Conservation (phyloP, 2,113 vertebrate genomes). For the Porphyrio hochstetteri region DNA sequence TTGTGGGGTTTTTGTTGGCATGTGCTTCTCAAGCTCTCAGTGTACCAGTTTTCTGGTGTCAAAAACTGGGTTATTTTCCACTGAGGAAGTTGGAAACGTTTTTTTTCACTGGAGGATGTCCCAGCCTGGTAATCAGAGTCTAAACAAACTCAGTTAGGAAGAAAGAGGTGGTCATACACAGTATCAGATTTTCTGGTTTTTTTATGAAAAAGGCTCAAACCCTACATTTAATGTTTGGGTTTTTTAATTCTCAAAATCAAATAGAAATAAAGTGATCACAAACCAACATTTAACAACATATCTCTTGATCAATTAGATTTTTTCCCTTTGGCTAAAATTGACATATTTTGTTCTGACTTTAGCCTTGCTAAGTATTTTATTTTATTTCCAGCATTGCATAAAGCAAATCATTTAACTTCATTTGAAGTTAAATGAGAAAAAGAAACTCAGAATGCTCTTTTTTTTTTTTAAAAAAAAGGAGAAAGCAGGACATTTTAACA, state of each 20-base stretch:
- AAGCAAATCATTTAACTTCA: constrained; percentile 38
- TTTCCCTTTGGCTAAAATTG: neutral
- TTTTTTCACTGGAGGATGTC: neutral
- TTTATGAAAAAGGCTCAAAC: neutral
- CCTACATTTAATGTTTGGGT: neutral
- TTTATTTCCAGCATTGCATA: constrained; percentile 10
- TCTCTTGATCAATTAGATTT: neutral
- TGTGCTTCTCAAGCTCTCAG: neutral
- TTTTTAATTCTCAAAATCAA: neutral
- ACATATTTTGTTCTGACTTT: neutral
- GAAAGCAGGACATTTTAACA: neutral
- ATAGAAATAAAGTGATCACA: constrained; percentile 18
- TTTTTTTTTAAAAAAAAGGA: neutral
- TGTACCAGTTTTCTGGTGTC: neutral
- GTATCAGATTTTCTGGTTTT: neutral
- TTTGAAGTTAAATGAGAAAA: neutral
- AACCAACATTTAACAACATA: neutral
- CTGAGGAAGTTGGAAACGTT: neutral
- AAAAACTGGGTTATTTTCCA: neutral
- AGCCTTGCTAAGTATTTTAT: neutral
- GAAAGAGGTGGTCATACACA: neutral
- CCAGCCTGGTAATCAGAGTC: neutral
- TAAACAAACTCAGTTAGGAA: neutral
- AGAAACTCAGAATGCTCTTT: neutral
- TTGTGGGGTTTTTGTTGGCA: neutral